Evolutionary conservation across 2,797 vertebrate genomes (phyloP), one percentile per base, ranked within the genome.

Genomic region (Chaunax sp.): DNA sequence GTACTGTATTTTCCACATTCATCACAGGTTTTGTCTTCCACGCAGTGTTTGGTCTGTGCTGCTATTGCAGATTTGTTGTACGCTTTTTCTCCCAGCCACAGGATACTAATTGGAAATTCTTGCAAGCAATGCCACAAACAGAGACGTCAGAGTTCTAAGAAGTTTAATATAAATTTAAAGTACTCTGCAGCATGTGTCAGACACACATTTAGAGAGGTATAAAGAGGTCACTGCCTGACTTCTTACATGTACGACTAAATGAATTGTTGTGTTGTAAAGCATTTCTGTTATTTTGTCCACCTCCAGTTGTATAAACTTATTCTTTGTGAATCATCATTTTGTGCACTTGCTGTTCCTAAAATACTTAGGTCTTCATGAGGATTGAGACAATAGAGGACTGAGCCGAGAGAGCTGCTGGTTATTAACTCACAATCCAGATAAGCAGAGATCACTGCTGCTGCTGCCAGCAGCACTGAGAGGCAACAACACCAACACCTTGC

Each of bases 341-440:
- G 16, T 50, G 22, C 35, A 33, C 40, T 41, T 22, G 51, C 38
- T 20, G 46, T 61, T 71, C 50, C 65, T 55, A 35, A 59, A 82
- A 81, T 37, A 67, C 58, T 69, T 66, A 43, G 45, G 65, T 80
- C 54, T 64, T 77, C 45, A 0, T 44, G 67, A 52, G 73, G 82
- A 79, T 70, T 57, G 64, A 78, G 73, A 83, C 78, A 81, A 84
- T 64, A 49, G 64, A 56, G 81, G 77, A 78, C 63, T 7, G 71
- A 68, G 75, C 77, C 15, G 76, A 71, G 73, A 59, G 61, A 71
- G 75, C 69, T 57, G 71, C 67, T 11, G 61, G 74, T 81, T 83
- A 83, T 70, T 78, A 82, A 72, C 81, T 75, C 57, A 13, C 45
- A 15, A 61, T 75, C 76, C 70, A 70, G 82, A 86, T 83, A 78